Evolutionary conservation across 2,888 invertebrate species (phyloP).

Genomic region (Netelia inedita): DNA sequence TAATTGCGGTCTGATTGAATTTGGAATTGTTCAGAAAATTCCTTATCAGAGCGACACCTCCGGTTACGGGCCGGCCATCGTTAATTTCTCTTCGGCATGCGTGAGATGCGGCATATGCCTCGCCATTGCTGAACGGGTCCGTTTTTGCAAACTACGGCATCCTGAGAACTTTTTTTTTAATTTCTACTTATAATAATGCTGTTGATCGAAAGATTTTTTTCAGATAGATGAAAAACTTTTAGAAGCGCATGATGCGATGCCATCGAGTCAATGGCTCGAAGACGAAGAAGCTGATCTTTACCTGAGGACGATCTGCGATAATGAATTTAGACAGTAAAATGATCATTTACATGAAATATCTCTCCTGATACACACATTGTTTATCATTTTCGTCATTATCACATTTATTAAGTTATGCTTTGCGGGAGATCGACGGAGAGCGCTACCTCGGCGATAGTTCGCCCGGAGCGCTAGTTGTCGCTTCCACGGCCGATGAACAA

Average conservation of each 20-base stretch:
- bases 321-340: constrained; percentile 79
- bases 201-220: background rate
- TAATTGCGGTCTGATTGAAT: constrained; percentile 70
- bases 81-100: constrained; percentile 80
- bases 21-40: constrained; percentile 77
- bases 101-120: constrained; percentile 81
- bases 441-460: constrained; percentile 76
- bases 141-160: background rate
- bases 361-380: constrained; percentile 16
- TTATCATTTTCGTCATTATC: background rate
- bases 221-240: constrained; percentile 80
- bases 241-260: constrained; percentile 74
- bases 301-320: constrained; percentile 76
- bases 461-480: constrained; percentile 75
- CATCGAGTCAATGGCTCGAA: constrained; percentile 70
- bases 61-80: constrained; percentile 60
- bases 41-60: constrained; percentile 70
- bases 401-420: constrained; percentile 74
- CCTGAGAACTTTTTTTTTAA: background rate
- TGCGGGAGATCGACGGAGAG: constrained; percentile 77
- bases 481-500: constrained; percentile 76
- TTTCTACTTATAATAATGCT: background rate
- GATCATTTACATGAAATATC: background rate
- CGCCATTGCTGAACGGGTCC: constrained; percentile 80
- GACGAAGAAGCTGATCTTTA: constrained; percentile 72